Evolutionary conservation across 2,797 vertebrate species (phyloP), one percentile per base, ranked within the genome.

Genomic region (Bradypodion pumilum): DNA sequence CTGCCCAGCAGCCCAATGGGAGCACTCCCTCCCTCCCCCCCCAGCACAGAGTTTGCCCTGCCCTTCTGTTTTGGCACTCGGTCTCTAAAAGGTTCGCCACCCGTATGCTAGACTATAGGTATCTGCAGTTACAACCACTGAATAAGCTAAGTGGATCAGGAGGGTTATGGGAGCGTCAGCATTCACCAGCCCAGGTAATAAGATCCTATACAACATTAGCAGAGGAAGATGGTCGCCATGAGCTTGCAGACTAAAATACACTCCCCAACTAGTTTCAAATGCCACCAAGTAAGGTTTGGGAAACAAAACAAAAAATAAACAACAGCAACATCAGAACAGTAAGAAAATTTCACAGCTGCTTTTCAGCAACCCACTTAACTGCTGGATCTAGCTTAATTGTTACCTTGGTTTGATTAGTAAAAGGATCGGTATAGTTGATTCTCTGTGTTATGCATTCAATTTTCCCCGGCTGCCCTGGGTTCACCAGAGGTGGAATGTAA

Each of bases 391-490:
- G 16, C 63, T 81, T 65, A 42, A 44, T 81, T 89, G 66, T 95
- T 94, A 99, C 99, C 97, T 96, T 83, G 4, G 97, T 98, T 87
- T 95, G 89, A 86, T 97, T 98, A 83, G 95, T 94, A 91, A 98
- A 99, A 1, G 98, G 98, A 69, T 97, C 97, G 0, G 92, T 90
- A 93, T 99, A 99, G 88, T 94, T 97, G 92, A 99, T 96, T 37
- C 96, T 92, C 73, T 92, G 90, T 6, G 95, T 96, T 85, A 89
- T 75, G 81, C 98, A 99, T 88, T 97, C 94, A 63, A 95, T 91
- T 37, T 95, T 90, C 59, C 97, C 96, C 1, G 95, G 96, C 78
- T 95, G 95, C 21, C 97, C 97, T 0, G 97, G 96, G 86, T 96
- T 94, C 88, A 94, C 92, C 91, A 98, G 92, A n/a, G 98, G 97